These are phyloP conservation scores for Mastacembelus armatus DNA, from an alignment of 2,797 vertebrate species.

Conservation along the genomic window DNA sequence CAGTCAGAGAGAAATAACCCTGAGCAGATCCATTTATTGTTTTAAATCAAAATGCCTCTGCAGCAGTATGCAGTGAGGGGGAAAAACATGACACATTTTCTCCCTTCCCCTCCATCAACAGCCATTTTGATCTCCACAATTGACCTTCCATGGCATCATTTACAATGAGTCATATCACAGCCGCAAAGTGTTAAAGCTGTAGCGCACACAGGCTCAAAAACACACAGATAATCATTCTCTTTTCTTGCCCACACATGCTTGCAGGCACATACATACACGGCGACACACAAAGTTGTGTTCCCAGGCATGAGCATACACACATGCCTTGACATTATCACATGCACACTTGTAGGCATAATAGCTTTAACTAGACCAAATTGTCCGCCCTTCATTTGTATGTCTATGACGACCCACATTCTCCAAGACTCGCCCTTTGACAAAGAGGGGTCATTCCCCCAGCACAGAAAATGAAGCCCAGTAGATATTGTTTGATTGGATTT, in stretches of 20 bases:
- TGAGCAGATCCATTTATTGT: conserved; percentile 78
- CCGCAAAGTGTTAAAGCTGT: conserved; percentile 82
- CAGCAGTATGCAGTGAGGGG: conserved; percentile 60
- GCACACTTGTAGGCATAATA: conserved; percentile 82
- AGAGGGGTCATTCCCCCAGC: conserved; percentile 84
- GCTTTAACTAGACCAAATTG: conserved; percentile 88
- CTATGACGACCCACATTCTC: conserved; percentile 82
- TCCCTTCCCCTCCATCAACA: conserved; percentile 77
- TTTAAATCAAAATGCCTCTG: conserved; percentile 75
- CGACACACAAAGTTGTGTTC: conserved; percentile 40
- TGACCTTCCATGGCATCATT: conserved; percentile 87
- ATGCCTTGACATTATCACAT: conserved; percentile 46
- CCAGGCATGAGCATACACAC: conserved; percentile 15
- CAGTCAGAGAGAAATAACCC: conserved; percentile 79
- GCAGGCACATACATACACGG: conserved; percentile 22
- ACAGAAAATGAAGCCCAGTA: conserved; percentile 85
- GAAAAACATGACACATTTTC: conserved; percentile 77
- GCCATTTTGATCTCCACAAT: conserved; percentile 87
- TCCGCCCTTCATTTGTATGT: conserved; percentile 86
- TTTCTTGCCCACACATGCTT: conserved; percentile 34
- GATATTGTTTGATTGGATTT: conserved; percentile 91
- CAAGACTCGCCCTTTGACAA: conserved; percentile 85
- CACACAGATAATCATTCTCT: conserved; percentile 39
- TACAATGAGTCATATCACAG: conserved; percentile 87
- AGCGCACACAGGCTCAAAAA: conserved; percentile 43